Evolutionary conservation across 2,113 vertebrate species (phyloP).

Genomic region (Bagarius yarrelli): DNA sequence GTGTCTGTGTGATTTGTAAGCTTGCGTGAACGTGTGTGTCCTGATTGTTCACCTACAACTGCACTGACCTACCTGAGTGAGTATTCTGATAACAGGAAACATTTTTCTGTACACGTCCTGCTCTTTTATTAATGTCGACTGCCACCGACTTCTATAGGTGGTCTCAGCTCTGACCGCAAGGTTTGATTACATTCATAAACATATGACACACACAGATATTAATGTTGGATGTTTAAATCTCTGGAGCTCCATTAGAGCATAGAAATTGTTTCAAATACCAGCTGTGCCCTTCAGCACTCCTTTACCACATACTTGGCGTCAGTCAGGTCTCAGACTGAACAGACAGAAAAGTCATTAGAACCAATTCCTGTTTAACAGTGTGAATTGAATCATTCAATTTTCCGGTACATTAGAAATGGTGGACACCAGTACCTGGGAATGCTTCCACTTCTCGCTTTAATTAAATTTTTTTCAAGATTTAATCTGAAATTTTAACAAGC

Average conservation of each 20-base stretch:
- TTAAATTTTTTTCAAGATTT: not conserved
- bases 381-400: slow-evolving; percentile 36
- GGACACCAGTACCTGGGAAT: not conserved
- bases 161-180: slow-evolving; percentile 11
- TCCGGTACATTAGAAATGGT: not conserved
- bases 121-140: not conserved
- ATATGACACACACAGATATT: not conserved
- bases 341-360: slow-evolving; percentile 39
- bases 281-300: slow-evolving; percentile 37
- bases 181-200: slow-evolving; percentile 12
- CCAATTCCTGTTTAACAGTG: slow-evolving; percentile 2
- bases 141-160: not conserved
- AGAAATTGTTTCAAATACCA: slow-evolving; percentile 33
- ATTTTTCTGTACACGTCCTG: not conserved
- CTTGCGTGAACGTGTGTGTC: not conserved
- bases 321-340: not conserved
- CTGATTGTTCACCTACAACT: not conserved
- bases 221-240: slow-evolving; percentile 10
- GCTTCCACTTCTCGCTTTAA: not conserved
- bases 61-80: not conserved
- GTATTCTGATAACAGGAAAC: not conserved
- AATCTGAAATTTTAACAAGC: not conserved
- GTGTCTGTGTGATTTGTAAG: not conserved
- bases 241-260: slow-evolving; percentile 4
- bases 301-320: not conserved